Base-by-base conservation (phyloP, 2,113 vertebrate species). In the Crotalus viridis region DNA sequence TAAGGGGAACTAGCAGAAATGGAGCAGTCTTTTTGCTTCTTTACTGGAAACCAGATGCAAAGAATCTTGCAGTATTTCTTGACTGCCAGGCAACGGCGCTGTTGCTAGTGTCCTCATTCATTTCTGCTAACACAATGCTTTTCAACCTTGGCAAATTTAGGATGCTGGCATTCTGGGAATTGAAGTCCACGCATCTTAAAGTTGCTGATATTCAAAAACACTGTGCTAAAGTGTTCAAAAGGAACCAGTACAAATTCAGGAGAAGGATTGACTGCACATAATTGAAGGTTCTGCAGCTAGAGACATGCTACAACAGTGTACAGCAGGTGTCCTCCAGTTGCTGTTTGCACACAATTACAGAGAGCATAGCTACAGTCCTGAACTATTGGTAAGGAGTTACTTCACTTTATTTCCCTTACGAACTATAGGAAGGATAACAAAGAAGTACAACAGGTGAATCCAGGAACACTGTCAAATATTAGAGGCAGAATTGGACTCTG, bases 401-500 rank as follows among this genome's bases (percentile, higher is more conserved):
- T 86, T 93, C 89, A 93, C 39, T 15, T 52, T 22, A 15, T 93
- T 95, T 7, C 21, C 26, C 54, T 46, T 69, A 57, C 13, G 92
- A 55, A 91, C 94, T 94, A 93, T 95, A 51, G 95, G 95, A 95
- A 94, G 61, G 94, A 85, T 94, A 94, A 0, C 1, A 56, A 51
- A 94, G 92, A 93, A 95, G 33, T 93, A 94, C 93, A 92, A 95
- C 92, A 92, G 94, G 94, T 95, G 94, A 93, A 94, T 74, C 28
- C 43, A 94, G 94, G 0, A 0, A 93, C 89, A 94, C 96, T 93
- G 96, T 97, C 94, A 96, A 96, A 96, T 95, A 97, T 96, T 96
- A 96, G 95, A 95, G 89, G 61, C 88, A 85, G 69, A 87, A 90
- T 93, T 56, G 61, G 61, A 3, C 64, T 8, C 81, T 48, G 19